These are phyloP conservation scores for Telmatherina bonti DNA, from an alignment of 2,797 vertebrate species.

Conservation along the genomic window DNA sequence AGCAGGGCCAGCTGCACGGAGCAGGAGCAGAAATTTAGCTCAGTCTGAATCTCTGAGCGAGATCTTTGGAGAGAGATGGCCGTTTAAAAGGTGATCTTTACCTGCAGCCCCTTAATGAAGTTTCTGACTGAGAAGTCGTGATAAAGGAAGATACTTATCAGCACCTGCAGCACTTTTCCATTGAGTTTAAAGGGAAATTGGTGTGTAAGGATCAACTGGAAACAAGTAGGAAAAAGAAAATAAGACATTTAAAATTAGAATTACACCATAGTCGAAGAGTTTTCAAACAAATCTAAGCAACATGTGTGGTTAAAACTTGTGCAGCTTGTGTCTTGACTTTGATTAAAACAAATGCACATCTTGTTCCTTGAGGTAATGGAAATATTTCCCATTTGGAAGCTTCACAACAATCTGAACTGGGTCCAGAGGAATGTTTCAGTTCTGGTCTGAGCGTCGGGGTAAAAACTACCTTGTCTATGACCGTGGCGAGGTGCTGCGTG, in stretches of 20 bases:
- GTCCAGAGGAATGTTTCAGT: background rate
- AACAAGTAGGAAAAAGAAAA: constrained; percentile 13
- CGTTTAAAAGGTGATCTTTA: constrained; percentile 56
- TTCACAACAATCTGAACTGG: background rate
- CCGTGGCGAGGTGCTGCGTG: constrained; percentile 91
- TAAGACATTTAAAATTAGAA: background rate
- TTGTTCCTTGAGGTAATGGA: background rate
- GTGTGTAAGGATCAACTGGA: constrained; percentile 89
- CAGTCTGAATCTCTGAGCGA: background rate
- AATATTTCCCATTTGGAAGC: background rate
- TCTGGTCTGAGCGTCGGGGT: background rate
- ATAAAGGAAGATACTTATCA: constrained; percentile 94
- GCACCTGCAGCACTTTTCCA: constrained; percentile 91
- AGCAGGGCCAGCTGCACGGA: constrained; percentile 88
- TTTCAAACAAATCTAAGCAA: background rate
- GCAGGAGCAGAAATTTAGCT: constrained; percentile 13
- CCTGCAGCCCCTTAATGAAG: constrained; percentile 97
- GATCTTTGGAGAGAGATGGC: background rate
- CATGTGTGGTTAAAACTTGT: background rate
- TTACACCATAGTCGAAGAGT: background rate
- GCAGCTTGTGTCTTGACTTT: background rate
- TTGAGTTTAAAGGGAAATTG: constrained; percentile 92
- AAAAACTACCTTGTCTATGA: constrained; percentile 91
- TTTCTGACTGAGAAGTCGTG: constrained; percentile 98
- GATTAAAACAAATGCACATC: background rate